Percentiles rank a stretch among this genome's conserved stretches.
These are phyloP conservation scores for Aleadryas rufinucha DNA, from an alignment of 2,113 vertebrate genomes.

Conservation along the genomic window DNA sequence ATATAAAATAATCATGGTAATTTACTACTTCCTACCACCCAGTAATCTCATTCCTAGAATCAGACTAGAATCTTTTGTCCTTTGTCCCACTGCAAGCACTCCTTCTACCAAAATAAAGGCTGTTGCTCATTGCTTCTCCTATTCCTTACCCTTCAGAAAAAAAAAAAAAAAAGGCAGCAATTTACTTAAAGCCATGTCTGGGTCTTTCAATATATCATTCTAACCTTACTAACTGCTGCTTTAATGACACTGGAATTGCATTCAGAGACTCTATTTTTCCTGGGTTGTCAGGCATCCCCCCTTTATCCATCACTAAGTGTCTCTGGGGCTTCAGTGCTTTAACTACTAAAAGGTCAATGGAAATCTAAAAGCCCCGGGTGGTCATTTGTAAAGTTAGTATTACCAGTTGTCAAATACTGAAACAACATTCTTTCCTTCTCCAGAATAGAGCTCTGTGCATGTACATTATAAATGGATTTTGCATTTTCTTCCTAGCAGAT, in stretches of 20 bases:
- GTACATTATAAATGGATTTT: background rate
- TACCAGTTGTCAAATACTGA: background rate
- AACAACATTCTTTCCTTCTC: background rate
- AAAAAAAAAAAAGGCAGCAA: background rate
- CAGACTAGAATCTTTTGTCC: background rate
- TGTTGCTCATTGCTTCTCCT: background rate
- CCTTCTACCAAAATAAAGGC: background rate
- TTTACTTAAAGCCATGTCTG: background rate
- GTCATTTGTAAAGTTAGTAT: background rate
- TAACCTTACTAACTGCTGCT: background rate
- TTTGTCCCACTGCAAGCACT: background rate
- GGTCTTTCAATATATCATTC: background rate
- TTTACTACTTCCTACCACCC: background rate
- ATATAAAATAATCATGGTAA: background rate
- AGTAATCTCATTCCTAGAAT: background rate
- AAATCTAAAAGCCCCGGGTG: background rate
- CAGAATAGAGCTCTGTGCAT: background rate
- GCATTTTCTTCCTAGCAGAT: background rate
- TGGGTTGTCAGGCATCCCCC: background rate
- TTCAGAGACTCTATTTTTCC: background rate
- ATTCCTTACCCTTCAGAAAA: fast-evolving
- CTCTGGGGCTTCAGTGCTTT: background rate
- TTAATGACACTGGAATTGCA: background rate
- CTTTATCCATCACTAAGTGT: background rate
- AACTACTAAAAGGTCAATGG: background rate